Evolutionary conservation across 2,113 vertebrate genomes (phyloP), one percentile per base, ranked within the genome.

Genomic region (Macrotis lagotis): DNA sequence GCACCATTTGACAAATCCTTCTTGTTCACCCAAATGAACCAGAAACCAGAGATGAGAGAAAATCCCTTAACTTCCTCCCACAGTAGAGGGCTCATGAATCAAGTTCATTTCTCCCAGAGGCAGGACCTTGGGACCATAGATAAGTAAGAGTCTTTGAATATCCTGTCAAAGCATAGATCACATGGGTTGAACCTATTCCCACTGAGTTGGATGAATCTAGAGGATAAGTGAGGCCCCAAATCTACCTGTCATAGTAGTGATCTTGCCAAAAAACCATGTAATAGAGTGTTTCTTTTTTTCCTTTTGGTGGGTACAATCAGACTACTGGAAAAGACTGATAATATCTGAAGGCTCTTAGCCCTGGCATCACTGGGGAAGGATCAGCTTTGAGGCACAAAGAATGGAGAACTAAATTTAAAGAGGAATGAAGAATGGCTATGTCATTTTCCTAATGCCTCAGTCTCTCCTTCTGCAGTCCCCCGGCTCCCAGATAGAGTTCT

Each of bases 401-500:
- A n/a, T 7, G 66, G 66, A 83, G n/a, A 44, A 74, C 37, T 74
- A 37, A 19, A 74, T 16, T 74, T 37, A n/a, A 66, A n/a, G 4
- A 66, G 55, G 10, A 9, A 28, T 66, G 31, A 66, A 66, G 28
- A 66, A 66, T 31, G 59, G 14, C 59, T 74, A 1, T 3, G 12
- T 66, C 31, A 66, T 12, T 31, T 66, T 37, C 31, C 11, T 37
- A 37, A 66, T 14, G 55, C 55, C 55, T 37, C 55, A 12, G 55
- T 37, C 55, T 49, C 88, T 9, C 89, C 89, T 28, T 10, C 28
- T 19, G 50, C 8, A 52, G 50, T n/a, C 66, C 0, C 92, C 3
- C 5, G 25, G 11, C 37, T 59, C 50, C 88, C 74, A 25, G 22
- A 2, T 66, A 10, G 25, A 37, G 91, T 10, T 0, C 0, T 0